Conservation (phyloP, 2,113 vertebrate species). For the Channa argus region DNA sequence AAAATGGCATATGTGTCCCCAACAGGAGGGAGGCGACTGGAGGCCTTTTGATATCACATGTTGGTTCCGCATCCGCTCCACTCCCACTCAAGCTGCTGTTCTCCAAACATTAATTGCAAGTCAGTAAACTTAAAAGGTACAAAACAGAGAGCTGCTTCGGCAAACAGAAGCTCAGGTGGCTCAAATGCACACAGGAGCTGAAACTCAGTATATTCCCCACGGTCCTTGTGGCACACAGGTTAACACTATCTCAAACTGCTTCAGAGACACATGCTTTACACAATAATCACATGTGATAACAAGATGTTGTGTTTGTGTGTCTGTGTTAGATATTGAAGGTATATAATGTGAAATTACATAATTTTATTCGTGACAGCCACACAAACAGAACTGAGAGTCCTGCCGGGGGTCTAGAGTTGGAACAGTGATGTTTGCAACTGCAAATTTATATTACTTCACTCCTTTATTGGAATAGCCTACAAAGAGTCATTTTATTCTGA, state of each 20-base stretch:
- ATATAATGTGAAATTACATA: no score
- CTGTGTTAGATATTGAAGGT: background rate
- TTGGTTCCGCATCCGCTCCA: constrained; percentile 10
- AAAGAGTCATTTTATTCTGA: constrained; percentile 1
- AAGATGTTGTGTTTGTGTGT: background rate
- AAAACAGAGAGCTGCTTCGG: constrained; percentile 31
- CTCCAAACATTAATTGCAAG: constrained; percentile 48
- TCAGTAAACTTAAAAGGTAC: constrained; percentile 48
- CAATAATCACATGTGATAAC: background rate
- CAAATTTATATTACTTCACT: constrained; percentile 1
- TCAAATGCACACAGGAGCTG: constrained; percentile 17
- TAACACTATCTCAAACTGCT: background rate
- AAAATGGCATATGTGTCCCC: constrained; percentile 35
- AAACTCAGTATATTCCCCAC: constrained; percentile 1
- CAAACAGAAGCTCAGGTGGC: constrained; percentile 43
- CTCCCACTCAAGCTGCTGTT: constrained; percentile 36
- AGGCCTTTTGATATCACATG: constrained; percentile 37
- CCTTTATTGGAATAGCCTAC: constrained; percentile 20
- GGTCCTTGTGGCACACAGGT: constrained; percentile 1
- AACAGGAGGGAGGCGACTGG: constrained; percentile 29
- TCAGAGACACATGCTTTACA: constrained; percentile 7
- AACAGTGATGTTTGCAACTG: constrained; percentile 11
- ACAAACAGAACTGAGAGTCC: constrained; percentile 4
- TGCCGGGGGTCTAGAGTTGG: background rate
- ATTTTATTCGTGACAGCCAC: no score